These are phyloP conservation scores for Calliphora vicina DNA, from an alignment of 1,140 invertebrate genomes.

Conservation along the genomic window DNA sequence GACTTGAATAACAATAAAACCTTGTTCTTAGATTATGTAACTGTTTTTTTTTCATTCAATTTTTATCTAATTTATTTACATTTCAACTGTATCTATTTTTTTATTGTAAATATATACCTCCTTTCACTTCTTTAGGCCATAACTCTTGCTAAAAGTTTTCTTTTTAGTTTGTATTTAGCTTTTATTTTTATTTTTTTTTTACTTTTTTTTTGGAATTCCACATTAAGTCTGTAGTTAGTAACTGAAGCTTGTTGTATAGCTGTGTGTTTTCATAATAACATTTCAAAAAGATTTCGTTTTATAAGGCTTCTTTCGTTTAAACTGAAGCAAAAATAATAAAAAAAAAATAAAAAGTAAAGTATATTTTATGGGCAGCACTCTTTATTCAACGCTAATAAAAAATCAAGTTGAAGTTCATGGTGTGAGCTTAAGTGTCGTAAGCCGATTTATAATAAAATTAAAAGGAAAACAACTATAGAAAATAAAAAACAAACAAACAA, in stretches of 20 bases:
- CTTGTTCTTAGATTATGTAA: too few species aligned
- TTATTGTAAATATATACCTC: background rate
- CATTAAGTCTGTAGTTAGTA: background rate
- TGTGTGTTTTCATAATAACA: background rate
- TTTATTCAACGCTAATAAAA: background rate
- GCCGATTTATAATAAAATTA: constrained; percentile 9
- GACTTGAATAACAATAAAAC: too few species aligned
- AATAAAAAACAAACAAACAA: background rate
- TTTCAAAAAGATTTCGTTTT: constrained; percentile 16
- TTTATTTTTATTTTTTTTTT: too few species aligned
- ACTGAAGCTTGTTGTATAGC: background rate
- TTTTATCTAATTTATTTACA: too few species aligned
- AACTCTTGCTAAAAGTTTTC: background rate
- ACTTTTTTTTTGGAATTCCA: background rate
- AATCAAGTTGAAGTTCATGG: constrained; percentile 35
- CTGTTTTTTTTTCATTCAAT: too few species aligned
- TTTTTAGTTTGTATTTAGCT: too few species aligned
- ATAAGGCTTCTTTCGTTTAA: background rate
- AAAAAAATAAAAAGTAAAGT: background rate
- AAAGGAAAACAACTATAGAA: background rate
- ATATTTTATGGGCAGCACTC: background rate
- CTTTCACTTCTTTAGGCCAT: background rate
- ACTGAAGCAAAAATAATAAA: background rate
- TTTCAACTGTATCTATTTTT: background rate
- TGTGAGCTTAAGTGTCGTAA: constrained; percentile 34